A percentile compares a stretch with the other conserved stretches of the same genome.
Evolutionary conservation across 2,113 vertebrate genomes (phyloP).

Genomic region (Protomyctophum bolini): DNA sequence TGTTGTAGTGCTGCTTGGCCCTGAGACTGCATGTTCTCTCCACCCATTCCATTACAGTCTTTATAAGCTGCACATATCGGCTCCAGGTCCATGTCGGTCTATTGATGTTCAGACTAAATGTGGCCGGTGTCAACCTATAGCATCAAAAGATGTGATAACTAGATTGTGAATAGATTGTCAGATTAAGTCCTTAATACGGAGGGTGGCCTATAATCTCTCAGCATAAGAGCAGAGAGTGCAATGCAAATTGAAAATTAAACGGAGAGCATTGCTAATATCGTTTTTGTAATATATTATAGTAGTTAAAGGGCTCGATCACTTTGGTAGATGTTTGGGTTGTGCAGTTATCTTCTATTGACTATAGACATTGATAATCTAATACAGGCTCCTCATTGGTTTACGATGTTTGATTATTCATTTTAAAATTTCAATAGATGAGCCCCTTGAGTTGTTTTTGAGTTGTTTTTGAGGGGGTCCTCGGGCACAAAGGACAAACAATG

Average conservation of each 20-base stretch:
- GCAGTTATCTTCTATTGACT: no score
- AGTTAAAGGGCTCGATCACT: no score
- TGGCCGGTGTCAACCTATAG: neutral
- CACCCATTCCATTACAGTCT: neutral
- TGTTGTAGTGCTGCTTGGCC: neutral
- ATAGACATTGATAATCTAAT: no score
- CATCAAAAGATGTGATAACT: neutral
- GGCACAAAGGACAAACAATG: no score
- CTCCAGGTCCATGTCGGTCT: neutral
- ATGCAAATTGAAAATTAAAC: neutral
- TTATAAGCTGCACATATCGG: neutral
- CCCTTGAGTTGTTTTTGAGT: no score
- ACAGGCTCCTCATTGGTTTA: no score
- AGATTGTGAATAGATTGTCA: neutral
- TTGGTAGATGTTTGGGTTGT: no score
- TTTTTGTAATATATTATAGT: neutral
- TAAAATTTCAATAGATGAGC: no score
- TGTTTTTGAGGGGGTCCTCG: no score
- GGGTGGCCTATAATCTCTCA: neutral
- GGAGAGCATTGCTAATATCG: neutral
- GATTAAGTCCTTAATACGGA: neutral
- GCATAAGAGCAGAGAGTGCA: neutral
- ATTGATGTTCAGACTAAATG: neutral
- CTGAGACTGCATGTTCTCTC: no score
- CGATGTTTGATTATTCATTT: no score